Evolutionary conservation across 2,113 vertebrate species (phyloP).

Genomic region (Vulpes lagopus): DNA sequence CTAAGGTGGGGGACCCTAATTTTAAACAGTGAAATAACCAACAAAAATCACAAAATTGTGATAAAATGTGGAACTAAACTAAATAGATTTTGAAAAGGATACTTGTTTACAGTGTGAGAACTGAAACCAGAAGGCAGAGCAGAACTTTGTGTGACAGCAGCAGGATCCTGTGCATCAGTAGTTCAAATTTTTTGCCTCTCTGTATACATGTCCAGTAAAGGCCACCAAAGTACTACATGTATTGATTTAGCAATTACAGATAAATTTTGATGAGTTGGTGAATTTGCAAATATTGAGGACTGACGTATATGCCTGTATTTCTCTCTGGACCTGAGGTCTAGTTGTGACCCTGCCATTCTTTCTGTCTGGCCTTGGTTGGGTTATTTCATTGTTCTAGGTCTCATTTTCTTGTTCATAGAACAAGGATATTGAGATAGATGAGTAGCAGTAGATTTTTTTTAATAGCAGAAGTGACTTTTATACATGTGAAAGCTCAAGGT

Average conservation of each 20-base stretch:
- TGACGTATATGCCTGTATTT: background rate
- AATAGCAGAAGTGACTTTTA: background rate
- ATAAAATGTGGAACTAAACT: background rate
- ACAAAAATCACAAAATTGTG: background rate
- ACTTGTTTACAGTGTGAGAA: background rate
- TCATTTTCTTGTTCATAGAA: background rate
- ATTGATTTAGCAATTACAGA: background rate
- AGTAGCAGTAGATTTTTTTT: background rate
- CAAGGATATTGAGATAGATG: background rate
- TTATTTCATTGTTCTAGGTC: background rate
- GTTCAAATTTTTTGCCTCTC: background rate
- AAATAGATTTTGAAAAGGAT: background rate
- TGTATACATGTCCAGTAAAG: background rate
- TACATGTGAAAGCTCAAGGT: background rate
- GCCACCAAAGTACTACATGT: background rate
- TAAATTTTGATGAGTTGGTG: background rate
- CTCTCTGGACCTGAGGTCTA: background rate
- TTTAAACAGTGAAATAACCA: background rate
- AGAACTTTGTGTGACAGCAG: background rate
- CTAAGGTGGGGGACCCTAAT: background rate
- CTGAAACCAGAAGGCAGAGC: background rate
- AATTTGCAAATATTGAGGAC: background rate
- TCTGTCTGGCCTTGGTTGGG: background rate
- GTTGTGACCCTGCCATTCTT: background rate
- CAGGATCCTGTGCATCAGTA: background rate